Evolutionary conservation across 2,797 vertebrate species (phyloP), one percentile per base, ranked within the genome.

Genomic region (Jordanella pulchra): DNA sequence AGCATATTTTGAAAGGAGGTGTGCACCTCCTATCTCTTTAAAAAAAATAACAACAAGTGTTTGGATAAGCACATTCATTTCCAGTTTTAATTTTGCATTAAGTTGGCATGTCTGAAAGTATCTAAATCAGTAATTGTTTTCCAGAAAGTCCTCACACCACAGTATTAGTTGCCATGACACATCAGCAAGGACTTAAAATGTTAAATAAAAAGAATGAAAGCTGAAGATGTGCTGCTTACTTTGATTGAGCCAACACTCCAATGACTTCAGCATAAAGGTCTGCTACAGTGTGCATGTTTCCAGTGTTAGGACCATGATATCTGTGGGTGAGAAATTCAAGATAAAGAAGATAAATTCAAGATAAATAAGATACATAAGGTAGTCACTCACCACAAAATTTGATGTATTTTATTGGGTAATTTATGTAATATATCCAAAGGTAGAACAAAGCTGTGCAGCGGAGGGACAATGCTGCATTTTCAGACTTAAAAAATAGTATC

Each of bases 231-330:
- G 28, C 15, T 73, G 87, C 96, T 95, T 94, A 99, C 98, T 97
- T 99, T 84, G 98, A 97, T 93, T 98, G 97, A 61, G 98, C 97
- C 90, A 99, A 89, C 58, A 99, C 97, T 30, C 97, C 98, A 71
- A 97, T 95, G 84, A 99, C 97, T 93, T 99, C 98, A 64, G 98
- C 98, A 79, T 99, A 99, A 35, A 99, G 94, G 91, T 99, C 97
- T n/a, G 97, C 97, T 87, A 98, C 97, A 82, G 97, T 98, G 91
- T 99, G 97, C 97, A 99, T 98, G 91, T 99, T 99, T 92, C 96
- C 96, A 93, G 97, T 99, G 95, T 99, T 99, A 67, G 97, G 98
- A 93, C 97, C 97, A 75, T 97, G 96, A 91, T 99, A 99, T 88
- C 98, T 99, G 89, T 25, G 39, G 15, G 35, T 60, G 72, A 42